Conservation (phyloP, 2,113 vertebrate species). For the Pterocles burchelli region DNA sequence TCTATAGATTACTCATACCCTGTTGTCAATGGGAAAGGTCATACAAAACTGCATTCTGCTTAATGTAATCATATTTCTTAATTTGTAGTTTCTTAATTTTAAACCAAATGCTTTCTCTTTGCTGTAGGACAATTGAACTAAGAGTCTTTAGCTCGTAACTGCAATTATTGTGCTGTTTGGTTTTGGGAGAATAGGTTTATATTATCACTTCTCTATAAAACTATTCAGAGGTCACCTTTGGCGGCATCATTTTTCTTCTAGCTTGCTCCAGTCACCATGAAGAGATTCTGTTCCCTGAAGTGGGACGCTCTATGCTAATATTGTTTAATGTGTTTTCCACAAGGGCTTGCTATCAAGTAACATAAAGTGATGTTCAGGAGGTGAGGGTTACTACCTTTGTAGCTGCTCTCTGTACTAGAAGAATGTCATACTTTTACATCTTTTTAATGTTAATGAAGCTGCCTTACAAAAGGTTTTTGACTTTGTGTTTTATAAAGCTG, state of each 20-base stretch:
- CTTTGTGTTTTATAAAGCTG: background rate
- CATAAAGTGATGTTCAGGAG: constrained; percentile 1
- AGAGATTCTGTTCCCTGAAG: constrained; percentile 11
- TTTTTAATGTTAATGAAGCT: constrained; percentile 55
- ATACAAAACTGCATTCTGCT: constrained; percentile 17
- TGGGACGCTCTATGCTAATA: constrained; percentile 42
- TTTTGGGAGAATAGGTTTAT: constrained; percentile 22
- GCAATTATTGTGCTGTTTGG: background rate
- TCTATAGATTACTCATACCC: constrained; percentile 27
- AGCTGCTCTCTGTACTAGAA: constrained; percentile 14
- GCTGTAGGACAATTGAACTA: background rate
- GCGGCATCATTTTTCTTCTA: background rate
- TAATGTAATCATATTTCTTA: constrained; percentile 39
- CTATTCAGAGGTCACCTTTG: constrained; percentile 12
- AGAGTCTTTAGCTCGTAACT: background rate
- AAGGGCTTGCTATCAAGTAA: constrained; percentile 36
- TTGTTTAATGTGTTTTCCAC: constrained; percentile 48
- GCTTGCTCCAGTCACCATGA: background rate
- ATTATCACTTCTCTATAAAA: constrained; percentile 1
- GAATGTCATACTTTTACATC: constrained; percentile 8
- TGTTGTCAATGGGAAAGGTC: constrained; percentile 43
- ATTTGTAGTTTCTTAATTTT: constrained; percentile 27
- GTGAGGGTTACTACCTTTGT: constrained; percentile 44
- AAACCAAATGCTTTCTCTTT: constrained; percentile 23
- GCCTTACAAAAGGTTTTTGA: constrained; percentile 8